Evolutionary conservation across 2,797 vertebrate species (phyloP), one percentile per base, ranked within the genome.

Genomic region (Phataginus tricuspis): DNA sequence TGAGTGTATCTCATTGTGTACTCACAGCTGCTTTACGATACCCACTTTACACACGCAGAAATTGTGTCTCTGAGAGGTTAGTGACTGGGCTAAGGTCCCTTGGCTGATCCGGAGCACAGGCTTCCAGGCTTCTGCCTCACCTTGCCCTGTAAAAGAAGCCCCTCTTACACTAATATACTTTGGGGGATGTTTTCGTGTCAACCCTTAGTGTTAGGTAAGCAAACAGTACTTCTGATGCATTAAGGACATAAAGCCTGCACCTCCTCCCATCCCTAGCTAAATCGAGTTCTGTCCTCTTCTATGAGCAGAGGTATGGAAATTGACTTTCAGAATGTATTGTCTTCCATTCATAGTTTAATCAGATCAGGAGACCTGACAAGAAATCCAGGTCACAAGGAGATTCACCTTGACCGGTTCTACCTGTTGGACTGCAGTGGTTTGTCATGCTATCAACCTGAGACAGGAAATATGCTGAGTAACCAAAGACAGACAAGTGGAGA

Each of bases 271-370:
- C 45, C 45, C 12, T 19, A 75, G 27, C 11, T 39, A 85, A 88
- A 90, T 4, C 55, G 16, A 78, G 21, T 61, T 96, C 16, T 92
- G 34, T 82, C 90, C 29, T 25, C 37, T 68, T 90, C 75, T 29
- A n/a, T 19, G 45, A 95, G 31, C n/a, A 79, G 75, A 85, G 37
- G 13, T 61, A 78, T 2, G 21, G 10, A 37, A 29, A 42, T 13
- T 37, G 25, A 71, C 37, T 96, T 93, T 87, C 21, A 77, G 90
- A 71, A 57, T n/a, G 10, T 25, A 74, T 21, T 63, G 8, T 85
- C 21, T 84, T 45, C 69, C 31, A 93, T 95, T 84, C 21, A 23
- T 25, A 64, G 64, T 94, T 90, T 75, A 92, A 61, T 55, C 39
- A 79, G 68, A 83, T 78, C 12, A 74, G 63, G 61, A 93, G 42